Conservation (phyloP, 2,113 vertebrate species). For the Gymnogyps californianus region DNA sequence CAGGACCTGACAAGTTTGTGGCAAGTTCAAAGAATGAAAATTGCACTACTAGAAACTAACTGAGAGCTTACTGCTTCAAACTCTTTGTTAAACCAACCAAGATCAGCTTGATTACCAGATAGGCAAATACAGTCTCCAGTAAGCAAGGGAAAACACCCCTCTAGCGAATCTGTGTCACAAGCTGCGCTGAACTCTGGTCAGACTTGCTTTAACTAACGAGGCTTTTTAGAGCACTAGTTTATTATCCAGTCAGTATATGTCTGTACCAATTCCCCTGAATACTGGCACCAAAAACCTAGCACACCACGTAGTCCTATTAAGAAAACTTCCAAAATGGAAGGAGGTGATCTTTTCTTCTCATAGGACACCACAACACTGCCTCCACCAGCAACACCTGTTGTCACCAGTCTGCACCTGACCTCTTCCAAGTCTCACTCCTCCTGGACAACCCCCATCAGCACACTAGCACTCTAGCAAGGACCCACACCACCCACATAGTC, state of each 20-base stretch:
- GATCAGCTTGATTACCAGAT: background rate
- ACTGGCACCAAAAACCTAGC: background rate
- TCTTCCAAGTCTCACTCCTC: background rate
- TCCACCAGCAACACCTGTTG: background rate
- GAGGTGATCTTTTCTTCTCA: background rate
- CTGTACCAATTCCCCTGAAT: background rate
- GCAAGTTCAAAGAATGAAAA: background rate
- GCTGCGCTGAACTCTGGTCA: background rate
- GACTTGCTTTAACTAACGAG: background rate
- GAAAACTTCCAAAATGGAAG: background rate
- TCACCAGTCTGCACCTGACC: background rate
- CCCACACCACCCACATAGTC: background rate
- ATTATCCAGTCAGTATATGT: no score
- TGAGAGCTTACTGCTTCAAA: background rate
- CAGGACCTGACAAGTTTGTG: background rate
- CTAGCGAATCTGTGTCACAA: background rate
- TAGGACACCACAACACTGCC: background rate
- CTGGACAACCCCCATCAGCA: background rate
- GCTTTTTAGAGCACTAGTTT: background rate
- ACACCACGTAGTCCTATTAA: background rate
- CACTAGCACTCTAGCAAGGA: background rate
- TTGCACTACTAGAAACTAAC: background rate
- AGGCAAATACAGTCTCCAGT: background rate
- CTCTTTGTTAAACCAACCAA: background rate
- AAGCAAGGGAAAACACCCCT: background rate